Percentiles rank a stretch among this genome's conserved stretches.
Evolutionary conservation across 2,888 invertebrate species (phyloP).

Genomic region (Drosophila anomelani): DNA sequence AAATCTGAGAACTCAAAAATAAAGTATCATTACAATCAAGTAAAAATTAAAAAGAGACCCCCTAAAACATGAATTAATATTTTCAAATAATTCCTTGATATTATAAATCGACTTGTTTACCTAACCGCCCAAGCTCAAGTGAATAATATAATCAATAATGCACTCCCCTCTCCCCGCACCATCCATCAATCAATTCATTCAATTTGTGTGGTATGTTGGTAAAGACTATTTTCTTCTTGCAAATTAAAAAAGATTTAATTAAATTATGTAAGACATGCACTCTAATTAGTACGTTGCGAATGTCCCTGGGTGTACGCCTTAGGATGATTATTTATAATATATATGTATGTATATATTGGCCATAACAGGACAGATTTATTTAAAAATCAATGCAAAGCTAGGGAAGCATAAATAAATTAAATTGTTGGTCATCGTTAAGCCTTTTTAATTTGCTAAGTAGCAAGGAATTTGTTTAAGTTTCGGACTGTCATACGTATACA

Average conservation of each 20-base stretch:
- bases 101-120: no score
- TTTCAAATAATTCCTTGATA: no score
- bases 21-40: no score
- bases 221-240: slow-evolving; percentile 22
- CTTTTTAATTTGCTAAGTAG: slow-evolving; percentile 28
- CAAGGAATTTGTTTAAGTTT: slow-evolving; percentile 16
- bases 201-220: slow-evolving; percentile 8
- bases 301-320: not conserved
- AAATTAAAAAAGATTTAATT: slow-evolving; percentile 45
- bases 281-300: not conserved
- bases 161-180: not conserved
- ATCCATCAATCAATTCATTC: slow-evolving; percentile 15
- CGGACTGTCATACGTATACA: not conserved
- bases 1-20: not conserved
- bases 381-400: not conserved
- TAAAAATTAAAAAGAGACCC: no score
- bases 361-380: not conserved
- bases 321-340: not conserved
- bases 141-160: slow-evolving; percentile 19
- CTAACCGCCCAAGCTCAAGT: not conserved
- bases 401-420: not conserved
- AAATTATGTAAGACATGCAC: slow-evolving; percentile 26
- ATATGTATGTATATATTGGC: not conserved
- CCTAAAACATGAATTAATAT: no score
- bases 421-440: slow-evolving; percentile 1